Conservation (phyloP, 2,797 vertebrate species). For the Danio kyathit region DNA sequence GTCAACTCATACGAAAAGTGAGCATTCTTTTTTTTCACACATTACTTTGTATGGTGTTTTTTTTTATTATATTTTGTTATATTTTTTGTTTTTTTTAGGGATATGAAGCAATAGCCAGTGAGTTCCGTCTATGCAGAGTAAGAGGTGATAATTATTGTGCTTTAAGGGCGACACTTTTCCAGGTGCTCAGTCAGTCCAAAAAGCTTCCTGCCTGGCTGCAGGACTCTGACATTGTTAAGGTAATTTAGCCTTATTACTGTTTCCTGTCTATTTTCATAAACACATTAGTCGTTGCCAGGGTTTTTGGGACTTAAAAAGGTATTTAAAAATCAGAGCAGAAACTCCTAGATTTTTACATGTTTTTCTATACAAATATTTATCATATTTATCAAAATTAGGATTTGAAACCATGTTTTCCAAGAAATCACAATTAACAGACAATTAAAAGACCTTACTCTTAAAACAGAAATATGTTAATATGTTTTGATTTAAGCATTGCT, state of each 20-base stretch:
- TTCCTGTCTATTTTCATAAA: not conserved
- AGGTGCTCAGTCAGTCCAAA: conserved; percentile 78
- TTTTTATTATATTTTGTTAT: not conserved
- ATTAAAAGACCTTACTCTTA: too few species aligned
- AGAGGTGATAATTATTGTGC: conserved; percentile 90
- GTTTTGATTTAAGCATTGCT: too few species aligned
- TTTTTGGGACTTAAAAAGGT: too few species aligned
- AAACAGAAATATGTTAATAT: too few species aligned
- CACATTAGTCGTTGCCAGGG: not conserved
- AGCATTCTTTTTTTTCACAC: not conserved
- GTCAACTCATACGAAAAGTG: conserved; percentile 85
- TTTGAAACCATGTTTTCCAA: too few species aligned
- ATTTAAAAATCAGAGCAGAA: too few species aligned
- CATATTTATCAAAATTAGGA: too few species aligned
- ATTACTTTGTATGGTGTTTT: not conserved
- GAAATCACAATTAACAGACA: too few species aligned
- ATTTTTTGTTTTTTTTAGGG: conserved; percentile 47
- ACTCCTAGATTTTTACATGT: too few species aligned
- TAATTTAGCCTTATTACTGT: conserved; percentile 53
- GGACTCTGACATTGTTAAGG: conserved; percentile 75
- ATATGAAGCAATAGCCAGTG: conserved; percentile 79
- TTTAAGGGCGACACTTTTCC: conserved; percentile 86
- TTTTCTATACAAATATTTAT: too few species aligned
- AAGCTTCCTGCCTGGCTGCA: conserved; percentile 78
- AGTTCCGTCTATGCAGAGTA: conserved; percentile 83